These are phyloP conservation scores for Macrocentrus cingulum DNA, from an alignment of 1,140 invertebrate species.

Conservation along the genomic window DNA sequence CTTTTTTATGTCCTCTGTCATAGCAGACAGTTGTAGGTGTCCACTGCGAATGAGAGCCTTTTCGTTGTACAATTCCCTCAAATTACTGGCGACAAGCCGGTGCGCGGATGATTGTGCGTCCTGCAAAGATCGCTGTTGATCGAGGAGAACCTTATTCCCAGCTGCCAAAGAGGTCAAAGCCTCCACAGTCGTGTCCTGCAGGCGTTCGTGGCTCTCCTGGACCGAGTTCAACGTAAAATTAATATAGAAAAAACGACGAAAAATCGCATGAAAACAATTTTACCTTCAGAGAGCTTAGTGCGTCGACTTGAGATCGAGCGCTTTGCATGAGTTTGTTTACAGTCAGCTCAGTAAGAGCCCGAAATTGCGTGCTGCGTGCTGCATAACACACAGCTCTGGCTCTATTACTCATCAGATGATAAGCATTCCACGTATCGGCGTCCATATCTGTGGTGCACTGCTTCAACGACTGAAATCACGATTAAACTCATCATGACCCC, in stretches of 20 bases:
- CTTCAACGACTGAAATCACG: constrained; percentile 53
- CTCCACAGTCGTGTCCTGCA: constrained; percentile 59
- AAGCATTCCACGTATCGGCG: constrained; percentile 70
- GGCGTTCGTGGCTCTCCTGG: constrained; percentile 61
- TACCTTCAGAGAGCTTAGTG: constrained; percentile 52
- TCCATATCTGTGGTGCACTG: constrained; percentile 72
- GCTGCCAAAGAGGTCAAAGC: constrained; percentile 58
- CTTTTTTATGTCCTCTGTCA: constrained; percentile 62
- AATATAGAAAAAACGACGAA: too few species aligned
- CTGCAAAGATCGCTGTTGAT: constrained; percentile 61
- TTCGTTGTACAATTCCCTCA: constrained; percentile 63
- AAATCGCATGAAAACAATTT: constrained; percentile 24
- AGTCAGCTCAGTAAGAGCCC: constrained; percentile 67
- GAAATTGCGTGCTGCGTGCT: constrained; percentile 67
- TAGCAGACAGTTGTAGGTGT: constrained; percentile 60
- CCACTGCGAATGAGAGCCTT: constrained; percentile 65
- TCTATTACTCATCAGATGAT: constrained; percentile 71
- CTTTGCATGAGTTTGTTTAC: constrained; percentile 68
- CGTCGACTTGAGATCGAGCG: constrained; percentile 54
- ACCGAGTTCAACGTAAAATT: too few species aligned
- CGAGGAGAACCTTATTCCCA: constrained; percentile 59
- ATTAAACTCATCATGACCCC: background rate
- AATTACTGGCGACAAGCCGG: constrained; percentile 60
- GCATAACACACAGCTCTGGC: constrained; percentile 71
- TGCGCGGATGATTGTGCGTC: constrained; percentile 59